Percentiles rank a stretch among this genome's conserved stretches.
Conservation (phyloP, 2,113 vertebrate species). For the Cercocebus atys region DNA sequence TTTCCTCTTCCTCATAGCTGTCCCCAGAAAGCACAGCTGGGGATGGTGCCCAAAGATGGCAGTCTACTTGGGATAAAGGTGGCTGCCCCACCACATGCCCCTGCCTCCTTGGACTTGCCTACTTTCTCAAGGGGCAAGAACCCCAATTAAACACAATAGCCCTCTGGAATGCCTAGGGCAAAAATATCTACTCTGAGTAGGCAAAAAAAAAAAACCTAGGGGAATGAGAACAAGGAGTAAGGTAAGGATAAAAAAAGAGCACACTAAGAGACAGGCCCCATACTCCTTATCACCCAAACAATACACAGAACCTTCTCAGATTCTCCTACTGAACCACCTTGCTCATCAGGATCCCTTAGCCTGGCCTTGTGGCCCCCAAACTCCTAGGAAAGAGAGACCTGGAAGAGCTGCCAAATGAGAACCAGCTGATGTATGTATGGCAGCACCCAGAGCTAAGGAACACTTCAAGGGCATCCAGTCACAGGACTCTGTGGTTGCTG, state of each 20-base stretch:
- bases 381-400: not conserved
- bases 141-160: not conserved
- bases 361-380: not conserved
- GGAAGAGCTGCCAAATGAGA: conserved; percentile 46
- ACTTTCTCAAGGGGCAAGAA: not conserved
- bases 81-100: not conserved
- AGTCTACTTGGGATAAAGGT: not conserved
- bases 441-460: not conserved
- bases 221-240: not conserved
- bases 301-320: not conserved
- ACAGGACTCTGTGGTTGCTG: not conserved
- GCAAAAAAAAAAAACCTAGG: not conserved
- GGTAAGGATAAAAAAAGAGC: not conserved
- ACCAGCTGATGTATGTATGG: conserved; percentile 21
- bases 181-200: not conserved
- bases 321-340: not conserved
- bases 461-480: conserved; percentile 32
- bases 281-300: not conserved
- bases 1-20: not conserved
- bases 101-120: not conserved
- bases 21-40: not conserved
- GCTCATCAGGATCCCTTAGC: not conserved
- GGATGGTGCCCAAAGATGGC: not conserved
- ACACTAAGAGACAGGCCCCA: not conserved
- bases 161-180: not conserved